Base-by-base conservation (phyloP, 2,888 invertebrate genomes). In the Acanthosepion esculentum region DNA sequence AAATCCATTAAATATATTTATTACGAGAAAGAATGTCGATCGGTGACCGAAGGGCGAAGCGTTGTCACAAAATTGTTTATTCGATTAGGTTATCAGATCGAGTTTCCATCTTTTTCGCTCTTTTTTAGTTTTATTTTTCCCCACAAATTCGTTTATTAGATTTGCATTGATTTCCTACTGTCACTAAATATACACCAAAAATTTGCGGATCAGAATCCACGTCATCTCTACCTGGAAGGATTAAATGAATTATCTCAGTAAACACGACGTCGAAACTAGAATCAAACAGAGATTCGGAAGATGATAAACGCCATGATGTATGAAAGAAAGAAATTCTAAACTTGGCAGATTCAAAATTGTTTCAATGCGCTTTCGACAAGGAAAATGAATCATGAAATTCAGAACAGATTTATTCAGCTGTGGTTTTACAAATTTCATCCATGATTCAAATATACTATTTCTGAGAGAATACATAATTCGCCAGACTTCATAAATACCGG, bases 151-250 rank as follows among this genome's bases (percentile, higher is more conserved):
- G 78, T n/a, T 78, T 78, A 78, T 78, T 78, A 78, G n/a, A 78
- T 78, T 78, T n/a, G n/a, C n/a, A 78, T 78, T 33, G 78, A 78
- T 78, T 78, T 78, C 12, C n/a, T 78, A 29, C 33, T 78, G 78
- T 78, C 78, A n/a, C 78, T 78, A 78, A 78, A 78, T 78, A 78
- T 78, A 78, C 78, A 78, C n/a, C 78, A 78, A 33, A n/a, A n/a
- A n/a, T 78, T 41, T n/a, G 12, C 78, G 18, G 78, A 33, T 33
- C 78, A n/a, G 78, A 78, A 78, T 78, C n/a, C 78, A n/a, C 78
- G 78, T 78, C 78, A 78, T 78, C 78, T 78, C 78, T n/a, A 78
- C n/a, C 78, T 78, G n/a, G 78, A 78, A n/a, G 78, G n/a, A 78
- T 78, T 78, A 78, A 78, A 20, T 78, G n/a, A 78, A 78, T 78